Evolutionary conservation across 2,113 vertebrate genomes (phyloP), one percentile per base, ranked within the genome.

Genomic region (Tragelaphus scriptus): DNA sequence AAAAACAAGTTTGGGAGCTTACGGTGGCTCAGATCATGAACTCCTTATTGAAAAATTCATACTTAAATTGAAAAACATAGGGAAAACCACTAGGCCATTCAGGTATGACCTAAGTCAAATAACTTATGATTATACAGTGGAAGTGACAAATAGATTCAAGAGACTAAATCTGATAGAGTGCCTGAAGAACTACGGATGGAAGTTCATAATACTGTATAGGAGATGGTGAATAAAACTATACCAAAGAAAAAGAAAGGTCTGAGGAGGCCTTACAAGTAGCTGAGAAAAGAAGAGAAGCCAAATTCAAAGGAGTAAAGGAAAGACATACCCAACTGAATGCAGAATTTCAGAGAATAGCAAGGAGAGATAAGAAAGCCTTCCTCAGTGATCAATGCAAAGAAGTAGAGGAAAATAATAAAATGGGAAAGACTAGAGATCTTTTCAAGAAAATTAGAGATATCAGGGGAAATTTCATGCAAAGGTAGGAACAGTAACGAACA

Each of bases 401-500:
- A 44, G 12, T 77, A 77, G 23, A 77, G 23, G 23, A 26, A 77
- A 77, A 26, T 11, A 77, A 25, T 77, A 77, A 4, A 15, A 77
- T 26, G 71, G 3, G 12, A 77, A 77, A 77, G 71, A 77, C 23
- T 44, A 77, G 36, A 77, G 40, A 44, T 26, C 71, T 77, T 6
- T 75, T 75, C 71, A 77, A 44, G 12, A 77, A 77, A 26, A 44
- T 44, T 7, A 26, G 71, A 77, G 21, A 77, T 25, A 40, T 36
- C 5, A 77, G 5, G 36, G 23, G 23, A 77, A 40, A 77, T 77
- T 44, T 44, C 71, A 25, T 77, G 71, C 71, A 26, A 14, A 77
- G 6, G 12, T 7, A 44, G 36, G 12, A 2, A 77, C 36, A 44
- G 23, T 44, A 44, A 77, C 0, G 3, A 44, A 77, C 36, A 44